phyloP scores from a whole-genome alignment of 1,140 invertebrate genomes.

The Drosophila parabipectinata region DNA sequence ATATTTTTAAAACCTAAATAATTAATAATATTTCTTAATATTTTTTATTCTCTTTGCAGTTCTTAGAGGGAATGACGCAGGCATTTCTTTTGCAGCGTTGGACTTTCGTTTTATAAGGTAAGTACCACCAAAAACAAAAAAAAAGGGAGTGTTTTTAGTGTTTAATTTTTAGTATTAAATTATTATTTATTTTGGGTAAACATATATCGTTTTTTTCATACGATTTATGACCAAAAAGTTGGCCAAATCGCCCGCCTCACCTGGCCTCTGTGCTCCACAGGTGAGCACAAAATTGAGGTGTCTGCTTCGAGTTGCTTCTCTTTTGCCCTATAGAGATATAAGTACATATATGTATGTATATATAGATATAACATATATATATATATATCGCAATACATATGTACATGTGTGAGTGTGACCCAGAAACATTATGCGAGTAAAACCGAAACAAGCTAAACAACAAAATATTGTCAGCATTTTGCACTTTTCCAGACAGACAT shows the following conservation, averaged over 20 bases:
- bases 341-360: conserved; percentile 12
- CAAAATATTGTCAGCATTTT: conserved; percentile 74
- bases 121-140: conserved; percentile 23
- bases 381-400: conserved; percentile 10
- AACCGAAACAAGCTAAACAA: conserved; percentile 45
- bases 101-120: conserved; percentile 84
- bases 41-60: conserved; percentile 54
- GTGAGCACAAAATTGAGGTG: conserved; percentile 11
- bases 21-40: conserved; percentile 10
- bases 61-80: conserved; percentile 83
- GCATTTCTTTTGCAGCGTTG: conserved; percentile 84
- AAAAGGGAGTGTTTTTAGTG: not conserved
- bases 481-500: conserved; percentile 59
- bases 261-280: conserved; percentile 6
- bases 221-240: conserved; percentile 25
- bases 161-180: not conserved
- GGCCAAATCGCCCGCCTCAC: not conserved
- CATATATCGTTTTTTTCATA: not conserved
- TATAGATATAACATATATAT: conserved; percentile 10
- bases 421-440: conserved; percentile 75
- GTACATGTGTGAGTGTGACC: conserved; percentile 57
- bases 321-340: conserved; percentile 6
- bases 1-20: not conserved
- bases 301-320: not conserved
- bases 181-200: not conserved